Base-by-base conservation (phyloP, 2,888 invertebrate genomes). In the Aporophyla lueneburgensis region DNA sequence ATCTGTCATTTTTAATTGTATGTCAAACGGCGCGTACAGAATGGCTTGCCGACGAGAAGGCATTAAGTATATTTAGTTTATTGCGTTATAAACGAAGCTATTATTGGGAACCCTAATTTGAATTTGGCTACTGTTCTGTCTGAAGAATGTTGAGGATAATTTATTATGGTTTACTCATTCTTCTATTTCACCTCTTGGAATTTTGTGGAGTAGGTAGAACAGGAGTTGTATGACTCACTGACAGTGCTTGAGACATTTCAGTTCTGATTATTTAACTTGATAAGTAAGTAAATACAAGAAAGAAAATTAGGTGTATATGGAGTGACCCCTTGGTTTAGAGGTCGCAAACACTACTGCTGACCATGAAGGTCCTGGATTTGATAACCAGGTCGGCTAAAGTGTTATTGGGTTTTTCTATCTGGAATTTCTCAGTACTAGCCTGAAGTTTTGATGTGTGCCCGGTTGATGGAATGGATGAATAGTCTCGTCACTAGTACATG, bases 1-100 rank as follows among this genome's bases (percentile, higher is more conserved):
- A 96, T 96, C 95, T 95, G 96, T 96, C 96, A 96, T 96, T 96
- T 96, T 96, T 96, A 96, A 96, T 96, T 96, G 96, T 93, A 92
- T 95, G 96, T 96, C 96, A 95, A 94, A 94, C 91, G 92, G 90
- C 86, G 86, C 87, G 87, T 87, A 87, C 86, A 78, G 78, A 80
- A 72, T 70, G 69, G 81, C 66, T 78, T 82, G 86, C 83, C 84
- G 84, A 83, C 93, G 95, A 94, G 92, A 91, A 92, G 91, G 92
- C 92, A 94, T 93, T 90, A 92, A 83, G 92, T 95, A 95, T 95
- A 95, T 95, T 96, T 95, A 95, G 96, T 96, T 96, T 96, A 96
- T 95, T 92, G 95, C 93, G 93, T 91, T 94, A 94, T 96, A 95
- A 96, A 95, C 93, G 95, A 90, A 88, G 89, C 91, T 93, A 93